Conservation (phyloP, 2,113 vertebrate genomes). For the Passer domesticus region DNA sequence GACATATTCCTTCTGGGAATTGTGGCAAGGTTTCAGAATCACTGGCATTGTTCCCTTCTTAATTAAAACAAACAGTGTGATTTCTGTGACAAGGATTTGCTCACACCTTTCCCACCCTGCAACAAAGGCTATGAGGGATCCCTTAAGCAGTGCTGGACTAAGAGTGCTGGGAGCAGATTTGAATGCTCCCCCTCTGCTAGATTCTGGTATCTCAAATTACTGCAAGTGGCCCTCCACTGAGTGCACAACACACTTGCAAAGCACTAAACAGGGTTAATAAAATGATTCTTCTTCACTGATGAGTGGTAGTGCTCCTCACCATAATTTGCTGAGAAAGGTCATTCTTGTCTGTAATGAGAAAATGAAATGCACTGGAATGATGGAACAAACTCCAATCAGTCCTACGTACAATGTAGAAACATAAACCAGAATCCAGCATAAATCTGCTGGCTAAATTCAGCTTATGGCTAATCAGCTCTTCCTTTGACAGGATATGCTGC, state of each 20-base stretch:
- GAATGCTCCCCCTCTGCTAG: neutral
- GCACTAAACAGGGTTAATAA: slow-evolving; percentile 11
- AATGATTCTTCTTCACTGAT: slow-evolving; percentile 16
- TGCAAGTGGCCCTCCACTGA: neutral
- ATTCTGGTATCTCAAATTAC: neutral
- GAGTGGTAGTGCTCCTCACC: neutral
- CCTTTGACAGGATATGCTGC: slow-evolving; percentile 59
- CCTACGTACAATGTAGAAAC: neutral
- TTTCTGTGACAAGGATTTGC: neutral
- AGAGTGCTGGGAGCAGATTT: neutral
- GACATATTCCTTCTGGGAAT: neutral
- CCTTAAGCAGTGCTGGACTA: neutral
- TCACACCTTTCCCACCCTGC: neutral
- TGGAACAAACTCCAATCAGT: slow-evolving; percentile 23
- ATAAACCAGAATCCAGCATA: slow-evolving; percentile 38
- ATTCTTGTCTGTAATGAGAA: slow-evolving; percentile 34
- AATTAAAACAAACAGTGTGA: neutral
- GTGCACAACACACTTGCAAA: neutral
- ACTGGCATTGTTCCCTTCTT: neutral
- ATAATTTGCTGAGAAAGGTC: slow-evolving; percentile 40
- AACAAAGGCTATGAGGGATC: neutral
- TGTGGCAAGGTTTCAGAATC: neutral
- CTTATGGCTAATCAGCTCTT: slow-evolving; percentile 68
- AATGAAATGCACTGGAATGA: slow-evolving; percentile 8
- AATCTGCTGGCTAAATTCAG: slow-evolving; percentile 64